Conservation (phyloP, 2,113 vertebrate genomes). For the Notiomystis cincta region DNA sequence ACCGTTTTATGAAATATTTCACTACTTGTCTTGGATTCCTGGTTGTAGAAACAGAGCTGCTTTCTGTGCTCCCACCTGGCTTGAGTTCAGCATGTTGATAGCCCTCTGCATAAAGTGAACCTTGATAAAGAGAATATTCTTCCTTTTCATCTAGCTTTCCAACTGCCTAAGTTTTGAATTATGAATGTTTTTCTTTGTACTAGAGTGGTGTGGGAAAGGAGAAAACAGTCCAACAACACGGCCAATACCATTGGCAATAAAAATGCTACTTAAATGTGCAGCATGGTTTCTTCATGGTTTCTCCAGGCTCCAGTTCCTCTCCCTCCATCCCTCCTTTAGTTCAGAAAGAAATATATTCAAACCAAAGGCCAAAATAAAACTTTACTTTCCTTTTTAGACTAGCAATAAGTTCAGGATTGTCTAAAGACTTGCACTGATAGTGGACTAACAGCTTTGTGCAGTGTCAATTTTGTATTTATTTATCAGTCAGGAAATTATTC, state of each 20-base stretch:
- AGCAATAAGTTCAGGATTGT: neutral
- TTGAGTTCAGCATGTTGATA: neutral
- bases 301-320: neutral
- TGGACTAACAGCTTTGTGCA: neutral
- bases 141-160: neutral
- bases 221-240: neutral
- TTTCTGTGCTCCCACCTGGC: neutral
- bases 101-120: neutral
- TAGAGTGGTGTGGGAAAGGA: neutral
- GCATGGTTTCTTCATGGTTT: neutral
- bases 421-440: neutral
- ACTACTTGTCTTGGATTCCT: neutral
- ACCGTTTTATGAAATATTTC: neutral
- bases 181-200: neutral
- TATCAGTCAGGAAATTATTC: neutral
- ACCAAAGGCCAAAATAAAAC: neutral
- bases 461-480: neutral
- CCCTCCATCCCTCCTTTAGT: neutral
- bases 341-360: neutral
- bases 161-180: neutral
- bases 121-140: constrained; percentile 31
- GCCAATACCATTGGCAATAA: neutral
- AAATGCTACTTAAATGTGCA: constrained; percentile 3
- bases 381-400: neutral
- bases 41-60: neutral